phyloP scores from a whole-genome alignment of 2,113 vertebrate species.

The Pygoscelis antarcticus region DNA sequence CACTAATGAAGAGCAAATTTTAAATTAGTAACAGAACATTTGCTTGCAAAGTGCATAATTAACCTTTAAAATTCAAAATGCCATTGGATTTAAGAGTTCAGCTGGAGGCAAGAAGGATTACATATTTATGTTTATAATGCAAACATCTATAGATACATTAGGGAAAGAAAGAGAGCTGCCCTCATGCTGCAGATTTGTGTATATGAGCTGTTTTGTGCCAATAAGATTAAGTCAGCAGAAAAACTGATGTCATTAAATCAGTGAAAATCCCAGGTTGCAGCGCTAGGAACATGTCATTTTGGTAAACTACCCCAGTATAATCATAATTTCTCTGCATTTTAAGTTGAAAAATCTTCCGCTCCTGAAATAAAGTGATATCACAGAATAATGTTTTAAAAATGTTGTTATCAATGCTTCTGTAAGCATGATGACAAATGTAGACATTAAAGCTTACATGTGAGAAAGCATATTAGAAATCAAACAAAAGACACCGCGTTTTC shows the following conservation, averaged over 20 bases:
- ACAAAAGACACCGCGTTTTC: neutral
- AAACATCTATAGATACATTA: neutral
- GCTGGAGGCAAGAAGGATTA: neutral
- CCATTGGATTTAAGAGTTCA: neutral
- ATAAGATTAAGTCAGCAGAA: neutral
- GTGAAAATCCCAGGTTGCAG: neutral
- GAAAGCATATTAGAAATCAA: neutral
- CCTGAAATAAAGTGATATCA: neutral
- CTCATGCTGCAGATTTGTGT: neutral
- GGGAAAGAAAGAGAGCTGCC: neutral
- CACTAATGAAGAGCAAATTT: neutral
- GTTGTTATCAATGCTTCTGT: neutral
- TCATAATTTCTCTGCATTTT: neutral
- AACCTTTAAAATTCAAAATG: neutral
- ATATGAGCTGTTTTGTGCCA: neutral
- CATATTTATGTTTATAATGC: neutral
- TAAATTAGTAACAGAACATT: neutral
- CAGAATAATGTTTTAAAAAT: neutral
- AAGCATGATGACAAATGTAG: neutral
- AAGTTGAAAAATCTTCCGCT: neutral
- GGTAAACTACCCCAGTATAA: neutral
- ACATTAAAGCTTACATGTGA: neutral
- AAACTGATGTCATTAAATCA: neutral
- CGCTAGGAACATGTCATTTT: accelerated
- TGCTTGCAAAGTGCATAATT: neutral